phyloP scores from a whole-genome alignment of 2,797 vertebrate species.

The Coccyzus lansbergi region DNA sequence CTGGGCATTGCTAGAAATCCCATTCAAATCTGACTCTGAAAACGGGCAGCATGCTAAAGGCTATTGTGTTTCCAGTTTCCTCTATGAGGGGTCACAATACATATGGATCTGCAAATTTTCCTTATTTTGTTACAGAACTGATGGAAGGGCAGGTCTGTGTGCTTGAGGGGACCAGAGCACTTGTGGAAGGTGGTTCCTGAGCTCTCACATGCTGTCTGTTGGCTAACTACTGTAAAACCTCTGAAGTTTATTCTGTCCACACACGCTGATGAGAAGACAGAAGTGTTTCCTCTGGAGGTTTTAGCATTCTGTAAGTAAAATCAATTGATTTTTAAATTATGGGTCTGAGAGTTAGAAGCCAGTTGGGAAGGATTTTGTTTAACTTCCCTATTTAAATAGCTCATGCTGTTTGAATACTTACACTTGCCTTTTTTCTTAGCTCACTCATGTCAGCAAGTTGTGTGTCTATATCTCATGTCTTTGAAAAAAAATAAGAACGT shows the following conservation, averaged over 20 bases:
- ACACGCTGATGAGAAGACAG: neutral
- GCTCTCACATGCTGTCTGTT: neutral
- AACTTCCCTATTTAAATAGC: slow-evolving; percentile 12
- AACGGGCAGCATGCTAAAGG: neutral
- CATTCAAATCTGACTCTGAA: neutral
- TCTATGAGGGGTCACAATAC: neutral
- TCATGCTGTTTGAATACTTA: neutral
- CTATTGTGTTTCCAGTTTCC: neutral
- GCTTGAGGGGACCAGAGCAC: neutral
- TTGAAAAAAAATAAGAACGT: neutral
- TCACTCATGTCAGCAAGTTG: neutral
- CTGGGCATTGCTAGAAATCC: neutral
- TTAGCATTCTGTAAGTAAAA: neutral
- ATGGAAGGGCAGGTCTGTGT: neutral
- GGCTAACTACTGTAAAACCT: neutral
- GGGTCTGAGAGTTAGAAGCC: neutral
- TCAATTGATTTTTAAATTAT: neutral
- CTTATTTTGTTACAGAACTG: neutral
- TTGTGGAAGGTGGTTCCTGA: neutral
- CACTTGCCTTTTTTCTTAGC: neutral
- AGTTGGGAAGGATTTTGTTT: slow-evolving; percentile 23
- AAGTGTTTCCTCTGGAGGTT: neutral
- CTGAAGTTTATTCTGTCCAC: neutral
- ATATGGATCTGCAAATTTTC: neutral
- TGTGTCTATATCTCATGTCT: neutral